Conservation (phyloP, 1,140 invertebrate species). For the Octopus bimaculoides region DNA sequence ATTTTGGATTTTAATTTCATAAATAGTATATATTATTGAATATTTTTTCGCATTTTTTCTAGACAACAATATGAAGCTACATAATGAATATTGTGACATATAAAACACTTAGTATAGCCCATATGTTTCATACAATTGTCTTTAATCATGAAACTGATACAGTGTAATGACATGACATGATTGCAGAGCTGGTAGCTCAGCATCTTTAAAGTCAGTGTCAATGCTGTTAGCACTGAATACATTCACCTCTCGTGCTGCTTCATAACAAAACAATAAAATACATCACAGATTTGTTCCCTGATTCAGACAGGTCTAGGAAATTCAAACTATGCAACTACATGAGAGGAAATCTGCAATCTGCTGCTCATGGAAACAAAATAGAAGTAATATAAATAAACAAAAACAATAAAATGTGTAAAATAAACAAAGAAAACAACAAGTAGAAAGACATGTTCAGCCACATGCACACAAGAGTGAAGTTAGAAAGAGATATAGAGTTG, state of each 20-base stretch:
- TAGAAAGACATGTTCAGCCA: too few relatives aligned
- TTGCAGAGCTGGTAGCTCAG: background rate
- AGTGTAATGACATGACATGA: conserved; percentile 6
- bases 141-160: background rate
- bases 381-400: too few relatives aligned
- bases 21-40: too few relatives aligned
- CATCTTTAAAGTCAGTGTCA: background rate
- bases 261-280: conserved; percentile 13
- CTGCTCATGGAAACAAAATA: background rate
- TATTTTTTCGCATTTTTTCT: background rate
- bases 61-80: conserved; percentile 7
- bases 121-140: conserved; percentile 4
- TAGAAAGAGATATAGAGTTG: too few relatives aligned
- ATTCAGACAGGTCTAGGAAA: conserved; percentile 4
- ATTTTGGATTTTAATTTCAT: too few relatives aligned
- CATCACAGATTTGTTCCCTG: conserved; percentile 14
- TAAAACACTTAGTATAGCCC: conserved; percentile 7
- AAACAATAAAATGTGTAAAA: too few relatives aligned
- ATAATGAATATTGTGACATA: background rate
- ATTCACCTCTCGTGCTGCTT: conserved; percentile 2
- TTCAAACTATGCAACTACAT: background rate
- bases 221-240: background rate
- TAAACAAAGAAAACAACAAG: too few relatives aligned
- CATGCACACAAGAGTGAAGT: too few relatives aligned
- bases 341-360: conserved; percentile 11